Conservation (phyloP, 2,888 invertebrate species). For the Lochmaea capreae region DNA sequence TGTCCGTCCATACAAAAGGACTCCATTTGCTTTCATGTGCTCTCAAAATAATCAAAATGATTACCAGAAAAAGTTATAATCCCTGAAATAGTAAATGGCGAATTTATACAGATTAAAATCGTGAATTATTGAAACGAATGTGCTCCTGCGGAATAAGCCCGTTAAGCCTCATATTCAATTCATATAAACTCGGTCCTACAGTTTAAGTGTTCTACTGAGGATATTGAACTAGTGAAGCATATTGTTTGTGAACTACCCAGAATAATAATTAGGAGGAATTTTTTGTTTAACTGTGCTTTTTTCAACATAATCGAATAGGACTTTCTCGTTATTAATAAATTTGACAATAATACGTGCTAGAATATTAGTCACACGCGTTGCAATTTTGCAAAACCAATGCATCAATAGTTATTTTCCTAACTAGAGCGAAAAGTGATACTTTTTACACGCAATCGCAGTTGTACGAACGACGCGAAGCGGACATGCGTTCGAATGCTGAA, state of each 20-base stretch:
- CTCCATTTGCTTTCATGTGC: neutral
- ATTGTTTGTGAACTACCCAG: neutral
- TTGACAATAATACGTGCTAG: no score
- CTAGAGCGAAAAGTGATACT: no score
- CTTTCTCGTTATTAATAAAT: no score
- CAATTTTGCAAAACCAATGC: no score
- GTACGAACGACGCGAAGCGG: no score
- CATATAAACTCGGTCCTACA: neutral
- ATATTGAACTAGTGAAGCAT: neutral
- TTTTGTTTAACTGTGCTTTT: neutral
- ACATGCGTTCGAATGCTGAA: no score
- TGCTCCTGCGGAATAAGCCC: neutral
- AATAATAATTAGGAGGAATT: neutral
- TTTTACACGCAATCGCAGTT: no score
- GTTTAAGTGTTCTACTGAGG: neutral
- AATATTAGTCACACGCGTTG: no score
- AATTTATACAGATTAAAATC: neutral
- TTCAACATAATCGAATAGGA: no score
- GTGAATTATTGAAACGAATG: neutral
- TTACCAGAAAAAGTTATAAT: neutral
- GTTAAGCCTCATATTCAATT: conserved; percentile 4
- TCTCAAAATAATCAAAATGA: neutral
- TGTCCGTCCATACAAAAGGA: neutral
- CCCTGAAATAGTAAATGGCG: neutral
- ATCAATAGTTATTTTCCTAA: no score